Evolutionary conservation across 2,797 vertebrate genomes (phyloP).

Genomic region (Dryobates pubescens): DNA sequence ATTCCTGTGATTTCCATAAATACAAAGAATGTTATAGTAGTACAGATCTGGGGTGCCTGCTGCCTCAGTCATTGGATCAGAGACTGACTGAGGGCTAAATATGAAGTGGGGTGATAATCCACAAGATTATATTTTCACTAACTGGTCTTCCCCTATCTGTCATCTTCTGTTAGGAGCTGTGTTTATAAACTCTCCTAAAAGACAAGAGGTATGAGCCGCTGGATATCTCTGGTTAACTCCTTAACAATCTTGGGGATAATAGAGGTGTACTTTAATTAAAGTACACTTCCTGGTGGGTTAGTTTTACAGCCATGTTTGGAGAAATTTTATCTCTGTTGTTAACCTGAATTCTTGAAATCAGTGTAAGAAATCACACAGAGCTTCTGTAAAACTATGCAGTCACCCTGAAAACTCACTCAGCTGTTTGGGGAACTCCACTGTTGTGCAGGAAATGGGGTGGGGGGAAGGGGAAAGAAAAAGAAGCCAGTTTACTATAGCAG

Average conservation of each 20-base stretch:
- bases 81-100: not conserved
- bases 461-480: fast-evolving
- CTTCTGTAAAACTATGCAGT: not conserved
- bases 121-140: not conserved
- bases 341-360: not conserved
- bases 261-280: not conserved
- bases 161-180: not conserved
- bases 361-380: not conserved
- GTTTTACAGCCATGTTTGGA: not conserved
- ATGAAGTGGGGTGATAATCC: not conserved
- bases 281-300: not conserved
- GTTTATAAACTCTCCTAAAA: not conserved
- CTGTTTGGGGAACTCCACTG: not conserved
- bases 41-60: not conserved
- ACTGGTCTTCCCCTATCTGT: not conserved
- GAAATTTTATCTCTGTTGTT: not conserved
- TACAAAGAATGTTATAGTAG: not conserved
- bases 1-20: not conserved
- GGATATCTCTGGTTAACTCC: not conserved
- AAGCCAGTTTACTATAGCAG: not conserved
- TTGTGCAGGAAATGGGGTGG: not conserved
- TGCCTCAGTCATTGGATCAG: not conserved
- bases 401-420: not conserved
- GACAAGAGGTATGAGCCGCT: not conserved
- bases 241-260: not conserved